phyloP scores from a whole-genome alignment of 2,888 invertebrate genomes.

The Epiblema foenella region DNA sequence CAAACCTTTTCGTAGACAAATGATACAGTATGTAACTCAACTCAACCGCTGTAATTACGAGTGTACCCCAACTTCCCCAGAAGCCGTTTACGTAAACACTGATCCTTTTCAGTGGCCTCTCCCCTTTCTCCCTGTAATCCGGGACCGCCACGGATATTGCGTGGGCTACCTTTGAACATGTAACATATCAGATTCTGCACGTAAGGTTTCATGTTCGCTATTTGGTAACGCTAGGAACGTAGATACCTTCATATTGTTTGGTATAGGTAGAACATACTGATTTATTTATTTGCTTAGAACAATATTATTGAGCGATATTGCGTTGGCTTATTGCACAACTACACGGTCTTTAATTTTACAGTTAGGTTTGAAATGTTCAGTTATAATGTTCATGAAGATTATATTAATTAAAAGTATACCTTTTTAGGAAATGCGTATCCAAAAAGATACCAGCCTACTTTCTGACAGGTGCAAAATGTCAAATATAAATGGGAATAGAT shows the following conservation, averaged over 20 bases:
- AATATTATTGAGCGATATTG: no score
- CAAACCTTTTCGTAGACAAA: no score
- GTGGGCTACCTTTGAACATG: constrained; percentile 52
- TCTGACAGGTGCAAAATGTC: no score
- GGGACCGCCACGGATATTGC: constrained; percentile 68
- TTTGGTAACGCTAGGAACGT: constrained; percentile 5
- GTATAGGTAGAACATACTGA: neutral
- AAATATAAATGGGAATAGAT: no score
- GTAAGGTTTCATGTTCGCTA: constrained; percentile 13
- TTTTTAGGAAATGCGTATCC: no score
- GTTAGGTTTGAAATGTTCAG: no score
- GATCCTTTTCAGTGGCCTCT: constrained; percentile 45
- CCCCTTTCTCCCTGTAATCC: constrained; percentile 64
- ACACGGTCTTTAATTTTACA: no score
- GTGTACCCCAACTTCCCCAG: neutral
- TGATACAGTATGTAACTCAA: no score
- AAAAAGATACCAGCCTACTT: no score
- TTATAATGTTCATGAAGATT: no score
- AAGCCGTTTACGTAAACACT: constrained; percentile 39
- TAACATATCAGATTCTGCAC: constrained; percentile 21
- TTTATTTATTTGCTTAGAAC: neutral
- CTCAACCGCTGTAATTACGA: neutral
- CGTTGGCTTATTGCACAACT: neutral
- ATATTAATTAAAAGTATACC: no score
- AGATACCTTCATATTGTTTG: neutral